phyloP scores from a whole-genome alignment of 2,797 vertebrate genomes.

The Phoebastria nigripes region DNA sequence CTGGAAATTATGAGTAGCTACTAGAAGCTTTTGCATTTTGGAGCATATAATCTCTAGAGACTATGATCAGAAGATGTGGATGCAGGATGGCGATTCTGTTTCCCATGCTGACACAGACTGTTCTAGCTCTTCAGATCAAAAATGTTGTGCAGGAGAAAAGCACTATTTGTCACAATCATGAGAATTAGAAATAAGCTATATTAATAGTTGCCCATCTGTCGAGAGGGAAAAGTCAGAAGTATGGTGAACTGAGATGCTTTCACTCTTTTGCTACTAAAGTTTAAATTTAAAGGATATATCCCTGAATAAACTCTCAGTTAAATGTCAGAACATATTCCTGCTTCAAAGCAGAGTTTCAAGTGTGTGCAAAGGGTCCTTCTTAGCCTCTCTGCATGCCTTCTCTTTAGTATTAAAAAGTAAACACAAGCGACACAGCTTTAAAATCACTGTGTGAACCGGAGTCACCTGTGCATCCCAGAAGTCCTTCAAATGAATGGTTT shows the following conservation, averaged over 20 bases:
- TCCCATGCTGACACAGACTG: neutral
- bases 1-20: neutral
- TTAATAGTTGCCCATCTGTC: neutral
- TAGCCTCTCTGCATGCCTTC: neutral
- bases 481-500: conserved; percentile 38
- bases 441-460: conserved; percentile 42
- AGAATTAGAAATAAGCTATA: neutral
- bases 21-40: neutral
- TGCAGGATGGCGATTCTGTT: neutral
- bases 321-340: conserved; percentile 49
- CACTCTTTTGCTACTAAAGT: neutral
- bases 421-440: conserved; percentile 29
- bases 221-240: neutral
- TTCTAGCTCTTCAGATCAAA: neutral
- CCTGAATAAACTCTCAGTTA: conserved; percentile 10
- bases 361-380: conserved; percentile 44
- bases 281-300: neutral
- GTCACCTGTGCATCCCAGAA: conserved; percentile 17
- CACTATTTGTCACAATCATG: neutral
- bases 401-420: conserved; percentile 60
- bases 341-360: conserved; percentile 33
- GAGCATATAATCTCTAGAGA: neutral
- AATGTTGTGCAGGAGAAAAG: neutral
- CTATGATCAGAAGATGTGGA: neutral
- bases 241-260: neutral